Percentiles rank a stretch among this genome's conserved stretches.
Evolutionary conservation across 2,113 vertebrate genomes (phyloP).

Genomic region (Loxodonta africana): DNA sequence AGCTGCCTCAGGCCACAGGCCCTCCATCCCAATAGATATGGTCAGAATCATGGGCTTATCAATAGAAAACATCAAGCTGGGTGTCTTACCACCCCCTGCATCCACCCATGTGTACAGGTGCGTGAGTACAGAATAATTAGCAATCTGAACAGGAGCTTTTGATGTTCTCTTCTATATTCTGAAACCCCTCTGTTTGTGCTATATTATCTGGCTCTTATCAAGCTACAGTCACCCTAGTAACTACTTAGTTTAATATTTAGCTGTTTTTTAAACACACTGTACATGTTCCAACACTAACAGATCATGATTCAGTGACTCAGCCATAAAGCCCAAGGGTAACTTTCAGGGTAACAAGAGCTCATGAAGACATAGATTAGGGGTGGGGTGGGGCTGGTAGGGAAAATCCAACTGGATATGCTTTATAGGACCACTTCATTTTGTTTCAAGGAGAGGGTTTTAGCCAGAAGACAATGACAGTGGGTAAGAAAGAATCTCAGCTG

Average conservation of each 20-base stretch:
- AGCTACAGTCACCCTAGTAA: constrained; percentile 81
- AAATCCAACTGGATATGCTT: constrained; percentile 61
- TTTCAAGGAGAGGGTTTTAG: constrained; percentile 73
- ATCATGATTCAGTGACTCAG: constrained; percentile 78
- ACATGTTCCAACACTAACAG: constrained; percentile 82
- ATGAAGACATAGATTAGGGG: background rate
- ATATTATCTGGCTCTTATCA: constrained; percentile 3
- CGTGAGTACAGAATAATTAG: fast-evolving
- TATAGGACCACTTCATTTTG: constrained; percentile 73
- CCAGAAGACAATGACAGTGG: constrained; percentile 73
- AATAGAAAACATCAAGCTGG: background rate
- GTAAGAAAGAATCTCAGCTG: constrained; percentile 71
- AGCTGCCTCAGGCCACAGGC: background rate
- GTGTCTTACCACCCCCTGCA: fast-evolving
- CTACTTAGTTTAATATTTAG: constrained; percentile 77
- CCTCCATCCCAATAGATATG: too few species aligned
- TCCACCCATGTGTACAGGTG: background rate
- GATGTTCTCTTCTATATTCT: background rate
- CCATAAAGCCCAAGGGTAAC: constrained; percentile 79
- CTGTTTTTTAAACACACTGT: constrained; percentile 69
- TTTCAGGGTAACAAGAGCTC: constrained; percentile 67
- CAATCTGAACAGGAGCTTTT: background rate
- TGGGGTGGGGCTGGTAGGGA: background rate
- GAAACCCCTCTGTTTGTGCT: background rate
- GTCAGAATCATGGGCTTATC: too few species aligned